A percentile compares a stretch with the other conserved stretches of the same genome.
These are phyloP conservation scores for Tenthredo livida DNA, from an alignment of 2,888 invertebrate genomes.

Conservation along the genomic window DNA sequence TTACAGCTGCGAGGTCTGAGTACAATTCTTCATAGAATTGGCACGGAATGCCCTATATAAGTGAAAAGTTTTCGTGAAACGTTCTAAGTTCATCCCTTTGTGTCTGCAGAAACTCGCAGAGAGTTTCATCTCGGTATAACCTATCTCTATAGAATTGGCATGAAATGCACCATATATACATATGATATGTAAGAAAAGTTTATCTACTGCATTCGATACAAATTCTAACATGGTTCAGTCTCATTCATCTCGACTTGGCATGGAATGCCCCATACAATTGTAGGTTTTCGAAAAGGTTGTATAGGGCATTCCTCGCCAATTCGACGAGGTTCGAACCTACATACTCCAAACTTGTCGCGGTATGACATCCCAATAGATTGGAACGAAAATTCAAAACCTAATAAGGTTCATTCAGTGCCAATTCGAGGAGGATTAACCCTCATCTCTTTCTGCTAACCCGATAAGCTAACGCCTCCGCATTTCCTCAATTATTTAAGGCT, in stretches of 20 bases:
- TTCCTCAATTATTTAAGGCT: constrained; percentile 71
- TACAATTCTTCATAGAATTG: neutral
- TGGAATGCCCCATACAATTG: neutral
- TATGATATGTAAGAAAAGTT: neutral
- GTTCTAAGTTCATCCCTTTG: neutral
- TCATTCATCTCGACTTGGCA: neutral
- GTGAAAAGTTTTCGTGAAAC: neutral
- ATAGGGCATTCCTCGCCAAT: neutral
- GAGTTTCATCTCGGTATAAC: too few relatives aligned
- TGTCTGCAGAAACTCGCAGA: too few relatives aligned
- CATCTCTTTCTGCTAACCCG: neutral
- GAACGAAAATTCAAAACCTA: neutral
- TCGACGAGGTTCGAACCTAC: neutral
- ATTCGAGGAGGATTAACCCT: neutral
- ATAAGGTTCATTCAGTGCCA: neutral
- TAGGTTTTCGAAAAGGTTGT: neutral
- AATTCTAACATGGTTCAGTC: neutral
- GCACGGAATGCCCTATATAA: neutral
- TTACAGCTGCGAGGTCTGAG: neutral
- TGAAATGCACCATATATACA: neutral
- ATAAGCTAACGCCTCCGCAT: neutral
- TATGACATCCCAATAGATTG: neutral
- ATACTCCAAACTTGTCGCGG: neutral
- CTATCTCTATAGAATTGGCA: too few relatives aligned
- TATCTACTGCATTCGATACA: neutral